A percentile compares a stretch with the other conserved stretches of the same genome.
These are phyloP conservation scores for Syngnathus scovelli DNA, from an alignment of 2,113 vertebrate species.

Conservation along the genomic window DNA sequence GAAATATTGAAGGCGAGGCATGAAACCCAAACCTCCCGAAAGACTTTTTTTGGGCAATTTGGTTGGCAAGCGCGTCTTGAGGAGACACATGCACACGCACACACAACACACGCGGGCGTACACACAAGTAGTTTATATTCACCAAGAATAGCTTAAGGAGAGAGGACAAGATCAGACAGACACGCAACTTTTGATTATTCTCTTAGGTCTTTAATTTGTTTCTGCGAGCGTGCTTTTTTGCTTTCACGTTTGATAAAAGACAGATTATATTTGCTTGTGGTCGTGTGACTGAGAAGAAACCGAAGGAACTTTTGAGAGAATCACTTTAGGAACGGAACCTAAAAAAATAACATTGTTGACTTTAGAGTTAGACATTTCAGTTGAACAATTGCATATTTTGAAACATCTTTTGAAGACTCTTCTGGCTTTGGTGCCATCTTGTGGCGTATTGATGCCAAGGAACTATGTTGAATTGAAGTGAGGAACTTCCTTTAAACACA, in stretches of 20 bases:
- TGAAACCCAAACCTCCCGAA: constrained; percentile 10
- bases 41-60: constrained; percentile 2
- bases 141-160: constrained; percentile 3
- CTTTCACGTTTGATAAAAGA: neutral
- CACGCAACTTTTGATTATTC: neutral
- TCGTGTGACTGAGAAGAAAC: neutral
- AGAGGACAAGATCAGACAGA: constrained; percentile 1
- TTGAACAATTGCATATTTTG: neutral
- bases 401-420: no score
- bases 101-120: no score
- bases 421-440: no score
- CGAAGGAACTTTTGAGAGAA: neutral
- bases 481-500: no score
- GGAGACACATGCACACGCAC: neutral
- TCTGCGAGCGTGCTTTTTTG: neutral
- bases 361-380: neutral
- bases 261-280: neutral
- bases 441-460: no score
- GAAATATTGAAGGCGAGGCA: constrained; percentile 23
- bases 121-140: neutral
- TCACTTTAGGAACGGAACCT: neutral
- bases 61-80: constrained; percentile 3
- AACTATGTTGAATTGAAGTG: no score
- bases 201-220: neutral
- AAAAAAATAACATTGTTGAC: no score